These are phyloP conservation scores for Poecilia velifera DNA, from an alignment of 2,797 vertebrate species.

Conservation along the genomic window DNA sequence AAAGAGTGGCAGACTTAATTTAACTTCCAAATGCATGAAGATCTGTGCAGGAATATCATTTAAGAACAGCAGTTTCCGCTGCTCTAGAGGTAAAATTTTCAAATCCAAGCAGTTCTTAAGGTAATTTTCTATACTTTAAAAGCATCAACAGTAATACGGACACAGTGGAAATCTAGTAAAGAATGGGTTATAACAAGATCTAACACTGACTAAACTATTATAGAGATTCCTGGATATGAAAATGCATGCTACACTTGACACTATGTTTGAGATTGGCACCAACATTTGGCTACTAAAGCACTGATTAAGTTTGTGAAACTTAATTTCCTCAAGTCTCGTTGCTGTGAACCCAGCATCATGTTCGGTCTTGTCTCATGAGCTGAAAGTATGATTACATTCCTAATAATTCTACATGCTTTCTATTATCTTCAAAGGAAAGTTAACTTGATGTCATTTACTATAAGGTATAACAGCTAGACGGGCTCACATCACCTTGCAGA, in stretches of 20 bases:
- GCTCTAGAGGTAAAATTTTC: neutral
- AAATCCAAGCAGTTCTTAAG: neutral
- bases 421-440: neutral
- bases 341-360: neutral
- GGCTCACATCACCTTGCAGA: constrained; percentile 3
- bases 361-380: neutral
- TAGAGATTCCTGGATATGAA: neutral
- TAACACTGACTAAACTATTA: neutral
- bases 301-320: neutral
- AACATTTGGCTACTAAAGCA: neutral
- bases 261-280: neutral
- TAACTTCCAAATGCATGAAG: neutral
- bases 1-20: neutral
- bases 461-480: constrained; percentile 23
- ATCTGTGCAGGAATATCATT: neutral
- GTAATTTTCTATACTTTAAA: neutral
- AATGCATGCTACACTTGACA: neutral
- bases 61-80: neutral
- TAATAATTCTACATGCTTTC: neutral
- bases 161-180: neutral
- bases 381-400: neutral
- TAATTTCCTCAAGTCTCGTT: neutral
- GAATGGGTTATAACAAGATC: neutral
- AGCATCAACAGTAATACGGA: no score
- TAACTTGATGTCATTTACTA: constrained; percentile 12